Percentiles rank a stretch among this genome's conserved stretches.
Conservation (phyloP, 2,113 vertebrate genomes). For the Brienomyrus brachyistius region DNA sequence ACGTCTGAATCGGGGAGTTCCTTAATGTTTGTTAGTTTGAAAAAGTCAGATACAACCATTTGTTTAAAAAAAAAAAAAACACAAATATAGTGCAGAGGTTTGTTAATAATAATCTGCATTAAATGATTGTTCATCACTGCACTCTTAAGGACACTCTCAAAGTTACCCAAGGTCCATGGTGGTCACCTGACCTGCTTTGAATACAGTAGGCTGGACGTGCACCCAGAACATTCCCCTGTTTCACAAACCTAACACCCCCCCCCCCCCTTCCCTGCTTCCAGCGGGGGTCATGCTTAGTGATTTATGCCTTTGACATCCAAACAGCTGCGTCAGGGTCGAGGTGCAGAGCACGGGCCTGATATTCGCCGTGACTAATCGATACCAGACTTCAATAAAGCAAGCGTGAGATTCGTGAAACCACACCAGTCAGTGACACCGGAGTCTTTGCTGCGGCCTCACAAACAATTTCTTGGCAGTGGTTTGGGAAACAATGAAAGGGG, state of each 20-base stretch:
- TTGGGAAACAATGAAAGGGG: slow-evolving; percentile 35
- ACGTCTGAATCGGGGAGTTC: background rate
- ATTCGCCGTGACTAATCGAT: slow-evolving; percentile 71
- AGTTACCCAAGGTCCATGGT: background rate
- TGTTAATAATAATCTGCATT: background rate
- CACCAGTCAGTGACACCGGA: slow-evolving; percentile 49
- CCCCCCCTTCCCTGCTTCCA: slow-evolving; percentile 41
- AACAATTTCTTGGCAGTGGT: slow-evolving; percentile 41
- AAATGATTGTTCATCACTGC: background rate
- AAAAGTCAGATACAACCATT: background rate
- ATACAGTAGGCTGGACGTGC: background rate
- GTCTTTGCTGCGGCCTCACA: slow-evolving; percentile 37
- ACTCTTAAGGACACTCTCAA: background rate
- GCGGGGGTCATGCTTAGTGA: slow-evolving; percentile 51
- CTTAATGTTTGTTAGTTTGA: background rate
- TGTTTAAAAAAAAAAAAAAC: background rate
- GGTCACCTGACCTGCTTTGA: background rate
- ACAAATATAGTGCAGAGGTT: background rate
- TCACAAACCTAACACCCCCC: slow-evolving; percentile 17
- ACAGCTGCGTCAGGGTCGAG: slow-evolving; percentile 65
- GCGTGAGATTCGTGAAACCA: slow-evolving; percentile 46
- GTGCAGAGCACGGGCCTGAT: slow-evolving; percentile 52
- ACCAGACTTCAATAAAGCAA: slow-evolving; percentile 65
- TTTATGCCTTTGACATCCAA: slow-evolving; percentile 68
- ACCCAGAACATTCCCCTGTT: background rate